A percentile compares a stretch with the other conserved stretches of the same genome.
These are phyloP conservation scores for Helarctos malayanus DNA, from an alignment of 2,797 vertebrate genomes.

Conservation along the genomic window DNA sequence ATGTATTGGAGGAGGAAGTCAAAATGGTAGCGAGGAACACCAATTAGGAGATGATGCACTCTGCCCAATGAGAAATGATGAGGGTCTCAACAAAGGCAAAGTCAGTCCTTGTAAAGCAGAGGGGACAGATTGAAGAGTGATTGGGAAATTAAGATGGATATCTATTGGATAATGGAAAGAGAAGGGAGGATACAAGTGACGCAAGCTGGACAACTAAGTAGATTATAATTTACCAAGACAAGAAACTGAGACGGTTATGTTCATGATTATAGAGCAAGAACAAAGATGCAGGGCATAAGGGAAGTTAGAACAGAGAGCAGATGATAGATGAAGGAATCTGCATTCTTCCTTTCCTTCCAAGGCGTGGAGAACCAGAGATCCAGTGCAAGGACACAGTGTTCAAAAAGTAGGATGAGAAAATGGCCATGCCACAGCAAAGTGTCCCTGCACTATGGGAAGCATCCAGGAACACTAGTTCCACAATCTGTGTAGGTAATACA, in stretches of 20 bases:
- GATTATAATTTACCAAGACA: not conserved
- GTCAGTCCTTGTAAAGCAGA: not conserved
- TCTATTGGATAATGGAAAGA: not conserved
- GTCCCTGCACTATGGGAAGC: not conserved
- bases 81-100: not conserved
- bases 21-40: not conserved
- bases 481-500: not conserved
- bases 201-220: not conserved
- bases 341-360: not conserved
- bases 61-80: not conserved
- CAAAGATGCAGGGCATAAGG: not conserved
- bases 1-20: not conserved
- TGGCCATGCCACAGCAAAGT: not conserved
- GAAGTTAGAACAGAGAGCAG: not conserved
- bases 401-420: not conserved
- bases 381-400: not conserved
- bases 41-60: not conserved
- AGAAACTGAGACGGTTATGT: not conserved
- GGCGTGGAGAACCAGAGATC: not conserved
- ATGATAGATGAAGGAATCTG: not conserved
- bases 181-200: not conserved
- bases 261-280: not conserved
- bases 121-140: not conserved
- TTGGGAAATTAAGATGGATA: slow-evolving; percentile 27
- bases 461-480: not conserved